A percentile compares a stretch with the other conserved stretches of the same genome.
Evolutionary conservation across 2,797 vertebrate genomes (phyloP).

Genomic region (Zenarchopterus dispar): DNA sequence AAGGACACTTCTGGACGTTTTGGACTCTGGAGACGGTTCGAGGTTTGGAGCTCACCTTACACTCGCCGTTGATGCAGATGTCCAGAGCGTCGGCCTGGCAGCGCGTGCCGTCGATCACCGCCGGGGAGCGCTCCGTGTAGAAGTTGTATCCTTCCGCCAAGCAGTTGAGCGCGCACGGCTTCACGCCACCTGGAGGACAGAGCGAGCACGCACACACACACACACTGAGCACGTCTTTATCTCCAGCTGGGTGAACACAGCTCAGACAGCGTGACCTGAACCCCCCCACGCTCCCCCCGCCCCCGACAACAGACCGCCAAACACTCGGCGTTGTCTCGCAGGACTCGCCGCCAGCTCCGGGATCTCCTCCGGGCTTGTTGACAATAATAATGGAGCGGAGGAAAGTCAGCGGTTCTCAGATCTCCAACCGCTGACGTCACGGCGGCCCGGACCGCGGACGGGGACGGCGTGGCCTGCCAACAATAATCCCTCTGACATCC

Average conservation of each 20-base stretch:
- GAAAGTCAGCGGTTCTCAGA: constrained; percentile 37
- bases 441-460: constrained; percentile 38
- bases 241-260: constrained; percentile 20
- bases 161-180: constrained; percentile 97
- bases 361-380: constrained; percentile 39
- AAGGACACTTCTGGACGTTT: too few species aligned
- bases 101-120: constrained; percentile 95
- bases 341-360: constrained; percentile 26
- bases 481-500: constrained; percentile 53
- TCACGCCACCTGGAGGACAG: constrained; percentile 90
- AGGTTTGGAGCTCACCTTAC: constrained; percentile 98
- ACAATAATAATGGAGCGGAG: constrained; percentile 43
- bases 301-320: too few species aligned
- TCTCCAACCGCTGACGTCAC: constrained; percentile 61
- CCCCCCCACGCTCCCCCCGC: not conserved
- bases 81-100: constrained; percentile 96
- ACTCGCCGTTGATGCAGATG: constrained; percentile 99
- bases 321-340: not conserved
- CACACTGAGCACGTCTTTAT: constrained; percentile 28
- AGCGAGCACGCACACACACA: not conserved
- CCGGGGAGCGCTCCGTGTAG: constrained; percentile 97
- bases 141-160: constrained; percentile 99
- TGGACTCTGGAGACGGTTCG: too few species aligned
- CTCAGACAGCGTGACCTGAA: constrained; percentile 17
- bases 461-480: constrained; percentile 60